phyloP scores from a whole-genome alignment of 2,888 invertebrate genomes.

The Dynastes maya region DNA sequence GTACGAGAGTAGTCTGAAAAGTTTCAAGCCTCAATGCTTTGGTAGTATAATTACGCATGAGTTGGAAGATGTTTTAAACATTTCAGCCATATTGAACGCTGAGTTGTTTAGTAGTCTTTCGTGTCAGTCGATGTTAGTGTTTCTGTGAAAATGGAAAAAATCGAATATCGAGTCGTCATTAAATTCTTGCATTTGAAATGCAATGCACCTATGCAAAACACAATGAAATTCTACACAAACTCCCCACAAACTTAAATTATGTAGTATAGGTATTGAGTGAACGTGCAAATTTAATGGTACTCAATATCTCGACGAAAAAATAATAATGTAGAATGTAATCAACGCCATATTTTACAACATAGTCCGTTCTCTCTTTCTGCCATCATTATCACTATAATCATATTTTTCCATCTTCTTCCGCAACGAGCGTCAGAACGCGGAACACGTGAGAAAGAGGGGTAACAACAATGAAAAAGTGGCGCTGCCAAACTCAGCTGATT shows the following conservation, averaged over 20 bases:
- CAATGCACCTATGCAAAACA: no score
- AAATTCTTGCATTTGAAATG: no score
- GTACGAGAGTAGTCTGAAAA: no score
- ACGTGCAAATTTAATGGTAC: slow-evolving; percentile 31
- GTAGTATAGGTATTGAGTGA: slow-evolving; percentile 1
- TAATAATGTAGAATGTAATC: slow-evolving; percentile 56
- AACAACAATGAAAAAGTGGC: slow-evolving; percentile 62
- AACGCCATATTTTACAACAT: slow-evolving; percentile 54
- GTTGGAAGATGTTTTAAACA: no score
- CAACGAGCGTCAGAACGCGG: slow-evolving; percentile 6
- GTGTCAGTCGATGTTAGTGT: no score
- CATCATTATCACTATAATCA: slow-evolving; percentile 13
- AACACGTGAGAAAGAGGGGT: slow-evolving; percentile 49
- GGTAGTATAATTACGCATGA: no score
- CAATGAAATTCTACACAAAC: no score
- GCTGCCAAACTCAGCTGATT: slow-evolving; percentile 63
- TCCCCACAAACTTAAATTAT: neutral
- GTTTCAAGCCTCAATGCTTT: no score
- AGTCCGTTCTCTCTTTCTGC: slow-evolving; percentile 3
- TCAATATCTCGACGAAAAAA: slow-evolving; percentile 48
- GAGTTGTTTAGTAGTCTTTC: no score
- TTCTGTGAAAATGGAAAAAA: no score
- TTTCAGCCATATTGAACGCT: no score
- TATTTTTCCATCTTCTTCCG: slow-evolving; percentile 9
- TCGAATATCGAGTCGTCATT: no score